Base-by-base conservation (phyloP, 1,140 invertebrate genomes). In the Drosophila biarmipes region DNA sequence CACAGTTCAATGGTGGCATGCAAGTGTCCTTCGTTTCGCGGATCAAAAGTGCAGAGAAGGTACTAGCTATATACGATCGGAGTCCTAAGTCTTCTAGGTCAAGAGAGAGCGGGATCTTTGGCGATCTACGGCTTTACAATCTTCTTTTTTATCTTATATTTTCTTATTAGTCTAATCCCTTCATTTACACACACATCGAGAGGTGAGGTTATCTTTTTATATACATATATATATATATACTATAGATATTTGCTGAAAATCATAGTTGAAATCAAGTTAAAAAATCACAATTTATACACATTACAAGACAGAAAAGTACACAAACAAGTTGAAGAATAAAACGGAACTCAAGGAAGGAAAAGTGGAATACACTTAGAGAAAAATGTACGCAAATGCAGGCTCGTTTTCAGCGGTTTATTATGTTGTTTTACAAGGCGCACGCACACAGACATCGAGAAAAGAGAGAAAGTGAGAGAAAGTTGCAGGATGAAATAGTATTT, bases 301-400 rank as follows among this genome's bases (percentile, higher is more conserved):
- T 63, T 56, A 77, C 55, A 69, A 49, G 61, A 59, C 73, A 80
- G 46, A 69, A 77, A 74, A 45, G 64, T 73, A 81, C 51, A 87
- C 64, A 81, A 62, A 78, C 57, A 78, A 75, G 63, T 78, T 7
- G 38, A 45, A 61, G 58, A 75, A 68, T 45, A 40, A 63, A 72
- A 80, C 21, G 17, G 46, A 73, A 82, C 34, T 53, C 48, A 76
- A 68, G 62, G 29, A 21, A 66, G 84, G 52, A 62, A 63, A 58
- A 58, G 34, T 64, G 63, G 37, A 67, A 73, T 38, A 64, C 78
- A 80, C 43, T 63, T 67, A 85, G 59, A 75, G 43, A 66, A 75
- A 73, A 51, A 79, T 71, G 67, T 80, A 73, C 66, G 66, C 66
- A 86, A 77, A 80, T 81, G 82, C 81, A 87, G 81, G 72, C 78